phyloP scores from a whole-genome alignment of 2,888 invertebrate species.

The Cosmia pyralina region DNA sequence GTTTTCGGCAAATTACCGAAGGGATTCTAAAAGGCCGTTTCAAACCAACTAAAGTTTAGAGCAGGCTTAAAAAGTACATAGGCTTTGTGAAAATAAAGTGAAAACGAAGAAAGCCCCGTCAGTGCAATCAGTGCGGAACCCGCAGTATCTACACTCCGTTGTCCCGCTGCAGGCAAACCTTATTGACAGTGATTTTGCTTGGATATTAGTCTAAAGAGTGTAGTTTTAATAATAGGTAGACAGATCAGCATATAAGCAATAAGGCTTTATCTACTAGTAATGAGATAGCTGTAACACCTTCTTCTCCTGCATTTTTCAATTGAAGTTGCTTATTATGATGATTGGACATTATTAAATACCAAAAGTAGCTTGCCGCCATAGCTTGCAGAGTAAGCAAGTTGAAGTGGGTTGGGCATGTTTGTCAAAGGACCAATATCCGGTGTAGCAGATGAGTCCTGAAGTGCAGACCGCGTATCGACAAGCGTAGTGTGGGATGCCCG shows the following conservation, averaged over 20 bases:
- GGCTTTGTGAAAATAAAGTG: background rate
- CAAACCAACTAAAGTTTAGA: background rate
- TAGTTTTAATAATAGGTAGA: background rate
- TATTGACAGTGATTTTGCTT: background rate
- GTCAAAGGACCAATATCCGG: no score
- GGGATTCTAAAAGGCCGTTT: background rate
- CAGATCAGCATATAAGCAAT: background rate
- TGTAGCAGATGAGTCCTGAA: no score
- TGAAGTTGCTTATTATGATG: background rate
- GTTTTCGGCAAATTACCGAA: no score
- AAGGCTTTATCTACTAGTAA: background rate
- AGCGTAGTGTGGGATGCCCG: no score
- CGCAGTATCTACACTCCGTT: background rate
- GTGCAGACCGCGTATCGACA: no score
- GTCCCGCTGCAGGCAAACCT: background rate
- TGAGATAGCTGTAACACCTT: background rate
- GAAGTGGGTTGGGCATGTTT: no score
- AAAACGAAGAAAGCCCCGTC: slow-evolving; percentile 1
- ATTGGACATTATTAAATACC: background rate
- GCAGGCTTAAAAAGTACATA: background rate
- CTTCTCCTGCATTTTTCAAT: background rate
- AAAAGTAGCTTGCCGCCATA: background rate
- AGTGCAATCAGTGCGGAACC: background rate
- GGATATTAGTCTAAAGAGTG: background rate
- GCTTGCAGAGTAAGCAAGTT: no score